A percentile compares a stretch with the other conserved stretches of the same genome.
These are phyloP conservation scores for Loripinus fragilis DNA, from an alignment of 2,888 invertebrate species.

Conservation along the genomic window DNA sequence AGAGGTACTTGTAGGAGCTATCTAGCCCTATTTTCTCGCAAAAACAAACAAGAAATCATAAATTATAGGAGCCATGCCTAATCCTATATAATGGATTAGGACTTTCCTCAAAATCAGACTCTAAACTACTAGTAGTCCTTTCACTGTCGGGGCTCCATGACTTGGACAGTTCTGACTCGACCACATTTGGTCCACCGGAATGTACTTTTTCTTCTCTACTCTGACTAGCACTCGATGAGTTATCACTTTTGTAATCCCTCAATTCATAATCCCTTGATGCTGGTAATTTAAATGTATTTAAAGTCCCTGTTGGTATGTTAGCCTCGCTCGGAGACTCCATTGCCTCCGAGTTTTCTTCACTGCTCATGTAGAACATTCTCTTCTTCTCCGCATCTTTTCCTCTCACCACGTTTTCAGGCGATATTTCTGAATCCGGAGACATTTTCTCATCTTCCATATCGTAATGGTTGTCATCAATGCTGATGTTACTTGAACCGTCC, in stretches of 20 bases:
- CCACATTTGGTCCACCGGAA: constrained; percentile 45
- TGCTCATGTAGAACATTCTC: constrained; percentile 76
- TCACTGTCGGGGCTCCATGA: constrained; percentile 48
- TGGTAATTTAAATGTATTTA: constrained; percentile 38
- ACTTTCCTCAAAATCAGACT: constrained; percentile 57
- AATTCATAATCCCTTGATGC: constrained; percentile 42
- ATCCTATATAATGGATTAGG: constrained; percentile 62
- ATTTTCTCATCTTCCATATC: constrained; percentile 56
- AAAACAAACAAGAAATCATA: constrained; percentile 21
- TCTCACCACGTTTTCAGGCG: constrained; percentile 46
- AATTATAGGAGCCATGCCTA: constrained; percentile 45
- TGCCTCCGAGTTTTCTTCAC: constrained; percentile 74
- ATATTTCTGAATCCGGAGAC: constrained; percentile 33
- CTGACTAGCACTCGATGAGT: constrained; percentile 8
- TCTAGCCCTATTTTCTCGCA: too few species aligned
- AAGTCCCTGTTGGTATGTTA: constrained; percentile 12
- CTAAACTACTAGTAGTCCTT: constrained; percentile 37
- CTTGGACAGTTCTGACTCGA: constrained; percentile 51
- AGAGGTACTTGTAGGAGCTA: too few species aligned
- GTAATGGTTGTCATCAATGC: constrained; percentile 75
- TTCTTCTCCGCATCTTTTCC: constrained; percentile 41
- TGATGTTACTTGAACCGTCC: constrained; percentile 73
- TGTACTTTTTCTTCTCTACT: background rate
- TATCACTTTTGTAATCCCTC: constrained; percentile 42
- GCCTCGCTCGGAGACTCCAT: constrained; percentile 66